Conservation (phyloP, 1,140 invertebrate species). For the Caenorhabditis tropicalis region DNA sequence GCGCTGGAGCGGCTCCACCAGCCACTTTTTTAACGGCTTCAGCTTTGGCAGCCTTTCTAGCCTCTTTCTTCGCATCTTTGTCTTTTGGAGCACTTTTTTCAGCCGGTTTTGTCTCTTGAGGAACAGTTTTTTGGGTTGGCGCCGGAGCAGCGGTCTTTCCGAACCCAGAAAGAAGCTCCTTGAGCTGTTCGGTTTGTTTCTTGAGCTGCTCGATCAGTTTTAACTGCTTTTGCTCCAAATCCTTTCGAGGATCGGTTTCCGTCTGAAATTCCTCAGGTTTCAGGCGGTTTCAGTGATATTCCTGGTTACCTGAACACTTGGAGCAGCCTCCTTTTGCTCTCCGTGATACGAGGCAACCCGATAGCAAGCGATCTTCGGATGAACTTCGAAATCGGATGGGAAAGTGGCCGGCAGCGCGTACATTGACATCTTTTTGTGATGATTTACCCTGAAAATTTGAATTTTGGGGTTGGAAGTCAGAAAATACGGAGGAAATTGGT, state of each 20-base stretch:
- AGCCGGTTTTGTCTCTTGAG: not conserved
- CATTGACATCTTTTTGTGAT: not conserved
- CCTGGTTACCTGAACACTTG: not conserved
- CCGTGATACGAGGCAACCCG: not conserved
- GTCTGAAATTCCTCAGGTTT: not conserved
- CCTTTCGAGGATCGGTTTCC: slow-evolving; percentile 31
- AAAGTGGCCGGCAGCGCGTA: not conserved
- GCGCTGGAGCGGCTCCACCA: not conserved
- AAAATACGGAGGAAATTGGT: no score
- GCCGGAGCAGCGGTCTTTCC: not conserved
- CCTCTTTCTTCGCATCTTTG: slow-evolving; percentile 51
- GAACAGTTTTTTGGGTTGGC: not conserved
- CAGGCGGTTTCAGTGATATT: not conserved
- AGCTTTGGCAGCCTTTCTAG: slow-evolving; percentile 43
- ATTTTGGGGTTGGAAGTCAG: no score
- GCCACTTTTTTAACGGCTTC: slow-evolving; percentile 42
- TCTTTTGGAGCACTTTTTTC: slow-evolving; percentile 39
- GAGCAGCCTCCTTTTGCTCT: no score
- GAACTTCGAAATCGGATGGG: not conserved
- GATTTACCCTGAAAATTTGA: no score
- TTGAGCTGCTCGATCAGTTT: slow-evolving; percentile 46
- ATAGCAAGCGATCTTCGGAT: not conserved
- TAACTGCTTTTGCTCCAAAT: slow-evolving; percentile 45
- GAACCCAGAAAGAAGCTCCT: not conserved
- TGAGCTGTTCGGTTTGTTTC: not conserved